Base-by-base conservation (phyloP, 2,888 invertebrate species). In the Acholoe squamosa region DNA sequence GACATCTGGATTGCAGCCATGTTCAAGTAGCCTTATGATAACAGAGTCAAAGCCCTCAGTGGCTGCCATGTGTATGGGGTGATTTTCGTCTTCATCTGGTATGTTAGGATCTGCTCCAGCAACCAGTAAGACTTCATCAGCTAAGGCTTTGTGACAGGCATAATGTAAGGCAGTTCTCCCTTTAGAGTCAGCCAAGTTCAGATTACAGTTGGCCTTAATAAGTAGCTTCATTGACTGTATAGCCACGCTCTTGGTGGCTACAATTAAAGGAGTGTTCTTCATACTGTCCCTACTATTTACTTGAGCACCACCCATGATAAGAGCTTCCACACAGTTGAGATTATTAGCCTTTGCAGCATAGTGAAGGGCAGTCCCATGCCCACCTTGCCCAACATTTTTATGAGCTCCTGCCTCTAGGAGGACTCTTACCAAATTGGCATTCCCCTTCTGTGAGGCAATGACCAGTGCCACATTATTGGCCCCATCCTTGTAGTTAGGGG, bases 91-190 rank as follows among this genome's bases (percentile, higher is more conserved):
- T 7, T 91, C 91, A 91, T 95, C 95, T 31, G 89, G 92, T 0
- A 94, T 89, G 90, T 95, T 93, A 0, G 94, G 94, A 84, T 94
- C 91, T 0, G 95, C 95, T 12, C 95, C 95, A 0, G 94, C 93
- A 12, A 91, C 91, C 19, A 95, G 91, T 28, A 95, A 92, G 12
- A 93, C 89, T n/a, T 94, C 93, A 7, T 93, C 93, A 0, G 94
- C 94, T 12, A 93, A 92, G 0, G 94, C 95, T 76, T 93, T 94
- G 61, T 94, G 94, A 80, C 94, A 92, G 28, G 94, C 93, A 89
- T 94, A 95, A 92, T 96, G 96, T 67, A 97, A 95, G 10, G 97
- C 96, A 80, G 96, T 96, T 94, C 96, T 96, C 90, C 94, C 96
- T 92, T 96, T 93, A 89, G 94, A 91, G 89, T 95, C 94, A 16